Percentiles rank a stretch among this genome's conserved stretches.
Conservation (phyloP, 1,140 invertebrate genomes). For the Pteromalus puparum region DNA sequence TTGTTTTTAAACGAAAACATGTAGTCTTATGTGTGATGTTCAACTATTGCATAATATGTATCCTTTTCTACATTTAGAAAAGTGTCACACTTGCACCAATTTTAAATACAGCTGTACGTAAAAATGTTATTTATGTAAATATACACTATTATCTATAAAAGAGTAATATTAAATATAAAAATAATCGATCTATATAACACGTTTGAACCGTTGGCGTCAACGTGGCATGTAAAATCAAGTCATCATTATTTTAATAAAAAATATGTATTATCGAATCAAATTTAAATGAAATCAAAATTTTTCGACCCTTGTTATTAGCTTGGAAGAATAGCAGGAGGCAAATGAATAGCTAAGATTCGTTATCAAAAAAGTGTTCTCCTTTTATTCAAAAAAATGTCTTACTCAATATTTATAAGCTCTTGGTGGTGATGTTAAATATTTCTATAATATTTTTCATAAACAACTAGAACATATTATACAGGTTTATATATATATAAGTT, state of each 20-base stretch:
- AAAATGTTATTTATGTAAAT: conserved; percentile 50
- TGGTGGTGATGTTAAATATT: conserved; percentile 33
- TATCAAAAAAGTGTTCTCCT: conserved; percentile 8
- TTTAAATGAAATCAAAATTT: background rate
- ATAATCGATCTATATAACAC: conserved; percentile 33
- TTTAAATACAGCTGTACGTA: conserved; percentile 20
- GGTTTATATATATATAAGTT: conserved; percentile 58
- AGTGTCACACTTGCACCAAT: conserved; percentile 39
- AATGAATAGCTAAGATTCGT: background rate
- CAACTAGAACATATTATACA: conserved; percentile 66
- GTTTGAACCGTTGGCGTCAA: background rate
- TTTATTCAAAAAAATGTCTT: conserved; percentile 30
- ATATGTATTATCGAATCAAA: conserved; percentile 41
- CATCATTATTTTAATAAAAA: conserved; percentile 51
- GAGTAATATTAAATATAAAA: conserved; percentile 28
- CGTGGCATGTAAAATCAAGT: conserved; percentile 43
- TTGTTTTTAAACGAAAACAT: conserved; percentile 30
- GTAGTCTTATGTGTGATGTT: conserved; percentile 11
- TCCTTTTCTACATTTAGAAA: conserved; percentile 25
- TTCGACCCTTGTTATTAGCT: background rate
- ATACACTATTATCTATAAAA: conserved; percentile 25
- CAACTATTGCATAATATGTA: conserved; percentile 8
- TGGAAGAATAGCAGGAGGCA: background rate
- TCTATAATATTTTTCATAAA: conserved; percentile 54
- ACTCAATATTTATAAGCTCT: conserved; percentile 46